phyloP scores from a whole-genome alignment of 1,140 invertebrate species.

The Zaprionus lachaisei region DNA sequence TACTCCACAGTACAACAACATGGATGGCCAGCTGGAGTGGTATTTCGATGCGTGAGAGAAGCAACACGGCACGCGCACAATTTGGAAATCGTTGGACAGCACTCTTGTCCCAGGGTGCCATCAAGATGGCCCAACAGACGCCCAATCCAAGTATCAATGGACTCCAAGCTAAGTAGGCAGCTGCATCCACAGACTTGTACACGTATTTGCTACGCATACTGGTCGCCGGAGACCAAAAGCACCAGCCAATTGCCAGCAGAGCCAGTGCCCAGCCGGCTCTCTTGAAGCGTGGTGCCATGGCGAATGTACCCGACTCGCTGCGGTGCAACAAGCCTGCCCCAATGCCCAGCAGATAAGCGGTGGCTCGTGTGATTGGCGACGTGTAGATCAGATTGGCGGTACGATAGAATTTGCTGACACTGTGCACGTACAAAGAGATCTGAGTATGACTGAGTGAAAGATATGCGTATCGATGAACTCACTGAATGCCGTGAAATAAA shows the following conservation, averaged over 20 bases:
- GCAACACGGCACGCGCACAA: conserved; percentile 40
- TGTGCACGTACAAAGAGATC: conserved; percentile 84
- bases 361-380: conserved; percentile 87
- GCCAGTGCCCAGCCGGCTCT: conserved; percentile 85
- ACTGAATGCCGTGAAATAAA: conserved; percentile 89
- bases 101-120: conserved; percentile 49
- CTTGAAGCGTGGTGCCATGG: conserved; percentile 83
- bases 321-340: conserved; percentile 86
- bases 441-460: not conserved
- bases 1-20: conserved; percentile 63
- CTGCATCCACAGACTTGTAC: conserved; percentile 87
- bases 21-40: conserved; percentile 65
- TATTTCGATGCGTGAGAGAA: conserved; percentile 62
- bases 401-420: conserved; percentile 88
- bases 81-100: conserved; percentile 33
- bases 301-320: conserved; percentile 85
- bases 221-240: conserved; percentile 87
- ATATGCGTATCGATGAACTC: conserved; percentile 2
- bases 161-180: conserved; percentile 88
- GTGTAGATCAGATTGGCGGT: conserved; percentile 88
- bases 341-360: conserved; percentile 88
- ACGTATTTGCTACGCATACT: conserved; percentile 86
- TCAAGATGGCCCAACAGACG: conserved; percentile 86
- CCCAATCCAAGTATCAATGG: conserved; percentile 87
- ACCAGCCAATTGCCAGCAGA: conserved; percentile 85